phyloP scores from a whole-genome alignment of 2,113 vertebrate genomes.

The Solenodon paradoxus region DNA sequence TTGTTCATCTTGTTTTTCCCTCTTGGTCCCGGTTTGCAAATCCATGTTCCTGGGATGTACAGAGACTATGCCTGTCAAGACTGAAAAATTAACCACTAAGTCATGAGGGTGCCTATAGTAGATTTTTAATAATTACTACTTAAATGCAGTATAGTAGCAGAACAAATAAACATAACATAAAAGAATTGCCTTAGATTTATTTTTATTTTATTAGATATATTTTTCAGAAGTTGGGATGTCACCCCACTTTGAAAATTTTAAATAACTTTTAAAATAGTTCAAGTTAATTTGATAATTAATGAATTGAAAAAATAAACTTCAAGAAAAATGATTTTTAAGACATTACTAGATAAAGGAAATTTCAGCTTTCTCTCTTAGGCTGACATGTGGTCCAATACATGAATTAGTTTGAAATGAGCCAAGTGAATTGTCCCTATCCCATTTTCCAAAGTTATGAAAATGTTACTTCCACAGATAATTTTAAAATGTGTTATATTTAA shows the following conservation, averaged over 20 bases:
- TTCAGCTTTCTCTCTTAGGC: not conserved
- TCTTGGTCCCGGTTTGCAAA: too few species aligned
- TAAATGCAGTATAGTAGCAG: not conserved
- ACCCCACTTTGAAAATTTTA: not conserved
- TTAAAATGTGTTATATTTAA: not conserved
- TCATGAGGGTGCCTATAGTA: too few species aligned
- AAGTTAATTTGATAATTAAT: not conserved
- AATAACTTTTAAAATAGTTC: not conserved
- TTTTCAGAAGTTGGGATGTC: not conserved
- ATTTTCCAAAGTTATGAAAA: not conserved
- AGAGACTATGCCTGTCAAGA: too few species aligned
- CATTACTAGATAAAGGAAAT: not conserved
- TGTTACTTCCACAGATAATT: not conserved
- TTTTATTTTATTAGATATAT: too few species aligned
- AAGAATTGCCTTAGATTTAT: not conserved
- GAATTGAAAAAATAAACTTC: not conserved
- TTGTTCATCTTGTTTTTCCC: too few species aligned
- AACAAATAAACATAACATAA: not conserved
- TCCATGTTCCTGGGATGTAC: too few species aligned
- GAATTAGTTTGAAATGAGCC: not conserved
- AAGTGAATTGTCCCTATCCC: not conserved
- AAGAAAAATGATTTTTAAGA: not conserved
- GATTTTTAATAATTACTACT: constrained; percentile 31
- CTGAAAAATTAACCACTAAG: too few species aligned
- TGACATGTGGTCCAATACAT: not conserved